Evolutionary conservation across 2,797 vertebrate species (phyloP).

Genomic region (Argentina silus): DNA sequence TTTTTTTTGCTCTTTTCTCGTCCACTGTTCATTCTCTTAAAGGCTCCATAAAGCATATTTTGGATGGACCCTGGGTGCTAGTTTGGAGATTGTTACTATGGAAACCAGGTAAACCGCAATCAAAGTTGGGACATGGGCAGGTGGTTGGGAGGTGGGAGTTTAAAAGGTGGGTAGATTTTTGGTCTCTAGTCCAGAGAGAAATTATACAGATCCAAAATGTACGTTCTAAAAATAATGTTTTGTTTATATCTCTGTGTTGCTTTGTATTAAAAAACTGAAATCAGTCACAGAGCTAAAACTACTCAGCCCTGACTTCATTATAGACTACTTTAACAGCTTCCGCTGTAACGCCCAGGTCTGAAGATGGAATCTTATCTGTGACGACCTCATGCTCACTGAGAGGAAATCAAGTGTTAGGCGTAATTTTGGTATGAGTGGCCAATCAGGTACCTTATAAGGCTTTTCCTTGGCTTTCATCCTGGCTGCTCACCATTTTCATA

Average conservation of each 20-base stretch:
- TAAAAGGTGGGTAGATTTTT: neutral
- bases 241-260: neutral
- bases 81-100: constrained; percentile 66
- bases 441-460: constrained; percentile 36
- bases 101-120: constrained; percentile 71
- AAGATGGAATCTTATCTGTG: constrained; percentile 25
- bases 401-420: too few species aligned
- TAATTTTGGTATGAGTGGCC: constrained; percentile 43
- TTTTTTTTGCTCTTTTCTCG: constrained; percentile 48
- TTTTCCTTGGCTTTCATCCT: constrained; percentile 34
- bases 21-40: constrained; percentile 48
- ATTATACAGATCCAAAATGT: neutral
- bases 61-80: constrained; percentile 56
- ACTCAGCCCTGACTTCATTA: too few species aligned
- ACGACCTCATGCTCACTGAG: too few species aligned
- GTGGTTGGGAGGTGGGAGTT: constrained; percentile 44
- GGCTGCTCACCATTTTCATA: constrained; percentile 29
- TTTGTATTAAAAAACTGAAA: neutral
- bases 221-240: neutral
- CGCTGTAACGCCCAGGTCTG: too few species aligned
- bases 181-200: neutral
- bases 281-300: too few species aligned
- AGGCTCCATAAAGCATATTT: constrained; percentile 59
- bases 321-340: neutral
- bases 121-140: neutral